Conservation (phyloP, 2,888 invertebrate genomes). For the Yponomeuta evonymella region DNA sequence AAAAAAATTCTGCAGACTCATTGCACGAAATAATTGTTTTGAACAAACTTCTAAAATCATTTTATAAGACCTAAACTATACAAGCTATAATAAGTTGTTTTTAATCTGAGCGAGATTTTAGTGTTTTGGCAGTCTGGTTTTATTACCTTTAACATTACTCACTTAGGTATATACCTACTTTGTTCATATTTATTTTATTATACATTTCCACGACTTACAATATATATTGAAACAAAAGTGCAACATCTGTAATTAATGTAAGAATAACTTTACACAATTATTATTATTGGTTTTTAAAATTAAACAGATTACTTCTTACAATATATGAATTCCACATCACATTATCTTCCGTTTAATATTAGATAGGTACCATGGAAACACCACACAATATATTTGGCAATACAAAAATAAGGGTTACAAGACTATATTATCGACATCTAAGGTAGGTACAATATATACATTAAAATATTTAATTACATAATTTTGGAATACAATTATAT, state of each 20-base stretch:
- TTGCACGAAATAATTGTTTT: background rate
- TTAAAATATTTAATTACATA: conserved; percentile 14
- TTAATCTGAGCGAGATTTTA: conserved; percentile 1
- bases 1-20: background rate
- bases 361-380: conserved; percentile 59
- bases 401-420: conserved; percentile 74
- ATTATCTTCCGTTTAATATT: conserved; percentile 29
- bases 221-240: background rate
- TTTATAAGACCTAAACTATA: background rate
- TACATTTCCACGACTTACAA: background rate
- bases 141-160: background rate
- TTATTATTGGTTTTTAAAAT: conserved; percentile 2
- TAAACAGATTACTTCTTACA: conserved; percentile 1
- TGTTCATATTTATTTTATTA: conserved; percentile 8
- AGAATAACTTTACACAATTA: background rate
- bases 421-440: conserved; percentile 39
- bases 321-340: background rate
- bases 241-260: background rate
- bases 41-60: background rate
- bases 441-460: conserved; percentile 21
- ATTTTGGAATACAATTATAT: conserved; percentile 46
- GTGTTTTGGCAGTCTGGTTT: conserved; percentile 9
- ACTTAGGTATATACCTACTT: background rate
- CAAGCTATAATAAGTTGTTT: background rate
- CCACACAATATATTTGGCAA: conserved; percentile 73